Percentiles rank a stretch among this genome's conserved stretches.
Conservation (phyloP, 2,888 invertebrate species). For the Hypomecis punctinalis region DNA sequence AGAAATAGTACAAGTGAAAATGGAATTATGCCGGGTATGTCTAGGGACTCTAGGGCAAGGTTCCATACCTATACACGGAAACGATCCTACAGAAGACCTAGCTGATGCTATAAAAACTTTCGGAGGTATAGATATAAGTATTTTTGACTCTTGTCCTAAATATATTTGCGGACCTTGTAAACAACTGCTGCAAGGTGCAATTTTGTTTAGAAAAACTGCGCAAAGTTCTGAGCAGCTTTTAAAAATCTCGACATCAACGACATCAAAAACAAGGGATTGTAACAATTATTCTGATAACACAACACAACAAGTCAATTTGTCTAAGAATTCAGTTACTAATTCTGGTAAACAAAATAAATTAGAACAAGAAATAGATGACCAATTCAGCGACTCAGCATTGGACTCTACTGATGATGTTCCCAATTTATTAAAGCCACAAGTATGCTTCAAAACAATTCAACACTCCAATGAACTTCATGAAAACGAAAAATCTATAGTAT, state of each 20-base stretch:
- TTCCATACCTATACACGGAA: constrained; percentile 64
- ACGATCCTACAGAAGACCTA: constrained; percentile 50
- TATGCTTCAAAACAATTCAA: background rate
- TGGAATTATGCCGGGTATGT: constrained; percentile 66
- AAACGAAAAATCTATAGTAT: background rate
- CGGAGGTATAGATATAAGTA: constrained; percentile 59
- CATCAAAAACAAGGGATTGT: background rate
- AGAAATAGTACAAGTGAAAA: constrained; percentile 8
- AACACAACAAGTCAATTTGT: too few relatives aligned
- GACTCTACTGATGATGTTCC: constrained; percentile 10
- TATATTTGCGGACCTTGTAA: constrained; percentile 67
- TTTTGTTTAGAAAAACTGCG: constrained; percentile 71
- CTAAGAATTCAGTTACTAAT: background rate
- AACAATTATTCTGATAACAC: background rate
- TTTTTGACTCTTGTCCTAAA: constrained; percentile 67
- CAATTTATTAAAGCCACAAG: background rate
- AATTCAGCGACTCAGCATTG: constrained; percentile 38
- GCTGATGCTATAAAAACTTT: constrained; percentile 58
- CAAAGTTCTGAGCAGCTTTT: constrained; percentile 63
- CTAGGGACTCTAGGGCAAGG: constrained; percentile 73
- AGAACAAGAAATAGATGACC: constrained; percentile 35
- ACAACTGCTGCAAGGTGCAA: constrained; percentile 66
- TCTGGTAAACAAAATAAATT: background rate
- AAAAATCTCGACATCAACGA: constrained; percentile 38
- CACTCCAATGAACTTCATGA: background rate